Evolutionary conservation across 2,888 invertebrate species (phyloP).

Genomic region (Amphipyra berbera): DNA sequence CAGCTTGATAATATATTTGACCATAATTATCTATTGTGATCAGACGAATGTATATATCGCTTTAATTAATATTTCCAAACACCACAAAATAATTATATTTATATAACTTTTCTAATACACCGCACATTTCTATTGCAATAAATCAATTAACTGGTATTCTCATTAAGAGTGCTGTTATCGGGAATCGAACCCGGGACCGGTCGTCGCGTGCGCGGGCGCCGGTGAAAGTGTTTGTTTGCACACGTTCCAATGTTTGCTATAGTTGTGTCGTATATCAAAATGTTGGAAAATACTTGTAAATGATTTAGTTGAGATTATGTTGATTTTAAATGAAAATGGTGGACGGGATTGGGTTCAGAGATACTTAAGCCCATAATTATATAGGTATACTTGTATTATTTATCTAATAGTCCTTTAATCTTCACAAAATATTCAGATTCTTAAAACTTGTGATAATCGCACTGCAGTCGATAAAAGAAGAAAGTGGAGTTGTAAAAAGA

Average conservation of each 20-base stretch:
- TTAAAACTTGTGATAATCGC: no score
- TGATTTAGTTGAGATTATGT: constrained; percentile 10
- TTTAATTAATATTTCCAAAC: no score
- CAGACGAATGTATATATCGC: no score
- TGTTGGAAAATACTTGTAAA: constrained; percentile 39
- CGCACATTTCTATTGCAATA: constrained; percentile 69
- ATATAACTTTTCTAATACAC: constrained; percentile 42
- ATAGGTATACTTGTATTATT: no score
- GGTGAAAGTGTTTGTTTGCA: constrained; percentile 83
- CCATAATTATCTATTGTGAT: no score
- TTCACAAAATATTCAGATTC: no score
- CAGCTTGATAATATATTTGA: no score
- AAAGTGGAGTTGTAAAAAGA: no score
- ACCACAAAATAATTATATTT: constrained; percentile 41
- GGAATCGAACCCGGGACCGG: constrained; percentile 84
- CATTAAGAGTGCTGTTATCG: constrained; percentile 85
- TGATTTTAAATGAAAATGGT: background rate
- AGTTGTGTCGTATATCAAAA: constrained; percentile 57
- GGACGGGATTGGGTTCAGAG: background rate
- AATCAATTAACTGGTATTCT: constrained; percentile 85
- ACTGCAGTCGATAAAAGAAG: no score
- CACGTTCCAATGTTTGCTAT: constrained; percentile 59
- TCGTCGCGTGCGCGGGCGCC: constrained; percentile 80
- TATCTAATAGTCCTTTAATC: no score
- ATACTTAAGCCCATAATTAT: no score